Conservation (phyloP, 2,797 vertebrate species). For the Meriones psammophilus region DNA sequence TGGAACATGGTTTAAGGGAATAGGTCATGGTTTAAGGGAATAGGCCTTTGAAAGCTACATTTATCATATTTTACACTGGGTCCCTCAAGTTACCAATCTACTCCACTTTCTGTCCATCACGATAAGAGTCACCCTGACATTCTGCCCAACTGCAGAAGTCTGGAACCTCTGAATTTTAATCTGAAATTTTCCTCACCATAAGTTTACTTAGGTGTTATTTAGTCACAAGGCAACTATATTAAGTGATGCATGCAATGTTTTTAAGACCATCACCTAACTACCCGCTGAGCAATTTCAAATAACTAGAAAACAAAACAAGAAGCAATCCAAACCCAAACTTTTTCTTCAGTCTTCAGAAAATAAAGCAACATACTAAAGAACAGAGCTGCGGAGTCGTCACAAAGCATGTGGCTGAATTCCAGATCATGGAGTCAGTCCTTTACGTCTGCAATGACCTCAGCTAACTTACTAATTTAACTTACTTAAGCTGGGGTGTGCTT, state of each 20-base stretch:
- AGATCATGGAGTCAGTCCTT: not conserved
- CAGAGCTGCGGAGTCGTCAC: not conserved
- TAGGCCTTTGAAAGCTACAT: not conserved
- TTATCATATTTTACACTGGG: not conserved
- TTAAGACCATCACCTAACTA: not conserved
- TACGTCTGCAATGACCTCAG: not conserved
- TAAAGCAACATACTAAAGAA: too few species aligned
- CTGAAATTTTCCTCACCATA: not conserved
- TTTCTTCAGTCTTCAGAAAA: not conserved
- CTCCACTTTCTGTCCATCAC: not conserved
- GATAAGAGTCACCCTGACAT: not conserved
- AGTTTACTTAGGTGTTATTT: not conserved
- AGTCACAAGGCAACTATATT: not conserved
- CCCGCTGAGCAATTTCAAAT: not conserved
- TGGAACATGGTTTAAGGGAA: not conserved
- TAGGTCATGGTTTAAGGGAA: too few species aligned
- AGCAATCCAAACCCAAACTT: not conserved
- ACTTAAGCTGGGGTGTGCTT: not conserved
- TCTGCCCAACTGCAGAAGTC: not conserved
- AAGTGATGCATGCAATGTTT: not conserved
- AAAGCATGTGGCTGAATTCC: not conserved
- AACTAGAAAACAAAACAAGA: not conserved
- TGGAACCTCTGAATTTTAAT: not conserved
- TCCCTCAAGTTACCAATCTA: not conserved
- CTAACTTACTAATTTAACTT: not conserved